Conservation (phyloP, 2,888 invertebrate species). For the Drosophila borborema region DNA sequence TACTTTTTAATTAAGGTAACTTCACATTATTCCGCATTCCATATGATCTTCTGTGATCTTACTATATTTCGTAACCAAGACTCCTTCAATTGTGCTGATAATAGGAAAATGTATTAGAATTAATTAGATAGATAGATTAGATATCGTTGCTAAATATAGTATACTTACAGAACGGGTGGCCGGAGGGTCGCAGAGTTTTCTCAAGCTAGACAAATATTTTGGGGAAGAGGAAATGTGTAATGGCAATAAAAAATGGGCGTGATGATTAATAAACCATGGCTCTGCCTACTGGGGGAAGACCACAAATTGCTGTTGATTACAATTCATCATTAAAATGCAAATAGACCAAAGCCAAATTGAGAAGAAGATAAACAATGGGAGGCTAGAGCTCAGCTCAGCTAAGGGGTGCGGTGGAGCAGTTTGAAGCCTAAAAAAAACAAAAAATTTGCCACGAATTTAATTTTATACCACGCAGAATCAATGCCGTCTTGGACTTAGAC, state of each 20-base stretch:
- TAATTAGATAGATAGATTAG: conserved; percentile 3
- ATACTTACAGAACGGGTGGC: not conserved
- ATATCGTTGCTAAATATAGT: not conserved
- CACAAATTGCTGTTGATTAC: conserved; percentile 72
- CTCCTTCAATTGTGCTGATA: not conserved
- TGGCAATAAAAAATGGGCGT: conserved; percentile 35
- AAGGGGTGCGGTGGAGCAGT: not conserved
- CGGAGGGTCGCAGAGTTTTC: not conserved
- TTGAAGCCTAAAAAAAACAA: conserved; percentile 51
- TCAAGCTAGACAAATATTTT: conserved; percentile 40
- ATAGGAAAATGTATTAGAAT: not conserved
- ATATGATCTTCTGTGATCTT: not conserved
- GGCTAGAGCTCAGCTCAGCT: not conserved
- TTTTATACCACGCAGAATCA: conserved; percentile 43
- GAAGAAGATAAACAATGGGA: conserved; percentile 39
- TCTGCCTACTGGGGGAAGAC: conserved; percentile 19
- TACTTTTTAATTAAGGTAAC: not conserved
- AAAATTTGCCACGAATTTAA: conserved; percentile 62
- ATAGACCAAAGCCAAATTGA: conserved; percentile 44
- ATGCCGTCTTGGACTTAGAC: conserved; percentile 33
- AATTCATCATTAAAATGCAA: conserved; percentile 72
- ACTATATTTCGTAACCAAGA: not conserved
- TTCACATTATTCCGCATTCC: not conserved
- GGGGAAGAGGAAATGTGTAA: not conserved
- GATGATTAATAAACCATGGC: conserved; percentile 64